A percentile compares a stretch with the other conserved stretches of the same genome.
phyloP scores from a whole-genome alignment of 1,140 invertebrate genomes.

The Saccostrea glomerata region DNA sequence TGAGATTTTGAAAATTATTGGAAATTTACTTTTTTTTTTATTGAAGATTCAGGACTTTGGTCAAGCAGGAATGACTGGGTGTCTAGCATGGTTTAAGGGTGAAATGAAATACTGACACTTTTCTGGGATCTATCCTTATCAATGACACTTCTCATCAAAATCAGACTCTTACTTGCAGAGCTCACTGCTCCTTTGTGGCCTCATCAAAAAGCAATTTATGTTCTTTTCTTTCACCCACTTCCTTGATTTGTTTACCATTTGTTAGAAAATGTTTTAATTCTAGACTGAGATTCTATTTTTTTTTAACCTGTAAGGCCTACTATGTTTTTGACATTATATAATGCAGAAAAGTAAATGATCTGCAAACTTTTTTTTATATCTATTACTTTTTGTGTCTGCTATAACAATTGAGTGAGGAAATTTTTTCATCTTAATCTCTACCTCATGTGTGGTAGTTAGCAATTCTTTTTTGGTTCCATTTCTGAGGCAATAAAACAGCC shows the following conservation, averaged over 20 bases:
- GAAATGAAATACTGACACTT: slow-evolving; percentile 18
- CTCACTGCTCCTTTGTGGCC: neutral
- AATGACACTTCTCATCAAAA: slow-evolving; percentile 34
- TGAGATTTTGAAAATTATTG: no score
- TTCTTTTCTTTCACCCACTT: slow-evolving; percentile 6
- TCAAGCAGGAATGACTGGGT: neutral
- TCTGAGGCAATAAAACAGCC: neutral
- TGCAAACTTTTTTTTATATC: neutral
- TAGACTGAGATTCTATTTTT: neutral
- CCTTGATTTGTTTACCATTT: neutral
- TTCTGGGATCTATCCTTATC: slow-evolving; percentile 8
- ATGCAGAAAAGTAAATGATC: slow-evolving; percentile 17
- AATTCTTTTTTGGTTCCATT: neutral
- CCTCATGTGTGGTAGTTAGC: slow-evolving; percentile 21
- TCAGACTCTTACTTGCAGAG: neutral
- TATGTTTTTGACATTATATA: slow-evolving; percentile 16
- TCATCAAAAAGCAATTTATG: slow-evolving; percentile 5
- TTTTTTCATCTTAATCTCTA: neutral
- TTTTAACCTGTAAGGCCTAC: neutral
- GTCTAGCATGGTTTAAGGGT: neutral
- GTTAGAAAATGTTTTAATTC: neutral
- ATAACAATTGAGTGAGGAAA: neutral
- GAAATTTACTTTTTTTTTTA: no score
- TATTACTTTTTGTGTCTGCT: neutral
- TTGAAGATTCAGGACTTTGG: neutral